Evolutionary conservation across 2,113 vertebrate species (phyloP).

Genomic region (Scophthalmus maximus): DNA sequence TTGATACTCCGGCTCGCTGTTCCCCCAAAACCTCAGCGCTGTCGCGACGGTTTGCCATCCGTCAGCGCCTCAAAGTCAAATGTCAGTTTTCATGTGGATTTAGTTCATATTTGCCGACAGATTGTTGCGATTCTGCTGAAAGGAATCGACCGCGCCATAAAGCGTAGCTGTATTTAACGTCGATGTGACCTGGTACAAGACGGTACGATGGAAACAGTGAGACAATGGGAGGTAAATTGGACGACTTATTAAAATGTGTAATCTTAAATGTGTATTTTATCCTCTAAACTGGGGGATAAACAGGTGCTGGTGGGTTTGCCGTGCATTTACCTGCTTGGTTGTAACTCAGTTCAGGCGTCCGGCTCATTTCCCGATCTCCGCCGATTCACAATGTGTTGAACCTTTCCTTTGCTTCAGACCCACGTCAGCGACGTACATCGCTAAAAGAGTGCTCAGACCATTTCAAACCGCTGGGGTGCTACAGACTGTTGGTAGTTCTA

Average conservation of each 20-base stretch:
- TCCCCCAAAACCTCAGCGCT: no score
- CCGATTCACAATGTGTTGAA: not conserved
- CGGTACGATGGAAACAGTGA: no score
- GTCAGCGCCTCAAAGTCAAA: no score
- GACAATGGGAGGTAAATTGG: no score
- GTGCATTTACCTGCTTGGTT: not conserved
- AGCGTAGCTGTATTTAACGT: no score
- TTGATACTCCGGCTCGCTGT: no score
- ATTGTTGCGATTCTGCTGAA: no score
- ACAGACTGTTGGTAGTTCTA: constrained; percentile 9
- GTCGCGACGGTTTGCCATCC: no score
- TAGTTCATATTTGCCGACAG: no score
- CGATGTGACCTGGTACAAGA: no score
- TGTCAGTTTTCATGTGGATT: no score
- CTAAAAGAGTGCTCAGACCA: not conserved
- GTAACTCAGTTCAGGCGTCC: not conserved
- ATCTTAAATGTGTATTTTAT: not conserved
- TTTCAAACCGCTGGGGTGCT: not conserved
- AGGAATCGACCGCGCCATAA: no score
- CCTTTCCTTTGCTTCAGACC: constrained; percentile 3
- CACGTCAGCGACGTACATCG: not conserved
- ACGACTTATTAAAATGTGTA: not conserved
- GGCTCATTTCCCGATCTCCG: not conserved
- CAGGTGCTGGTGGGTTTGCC: not conserved
- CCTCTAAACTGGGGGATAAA: not conserved